Evolutionary conservation across 23 tunicate genomes (phyloP), one percentile per base, ranked within the genome.

Genomic region (Ciona savignyi): DNA sequence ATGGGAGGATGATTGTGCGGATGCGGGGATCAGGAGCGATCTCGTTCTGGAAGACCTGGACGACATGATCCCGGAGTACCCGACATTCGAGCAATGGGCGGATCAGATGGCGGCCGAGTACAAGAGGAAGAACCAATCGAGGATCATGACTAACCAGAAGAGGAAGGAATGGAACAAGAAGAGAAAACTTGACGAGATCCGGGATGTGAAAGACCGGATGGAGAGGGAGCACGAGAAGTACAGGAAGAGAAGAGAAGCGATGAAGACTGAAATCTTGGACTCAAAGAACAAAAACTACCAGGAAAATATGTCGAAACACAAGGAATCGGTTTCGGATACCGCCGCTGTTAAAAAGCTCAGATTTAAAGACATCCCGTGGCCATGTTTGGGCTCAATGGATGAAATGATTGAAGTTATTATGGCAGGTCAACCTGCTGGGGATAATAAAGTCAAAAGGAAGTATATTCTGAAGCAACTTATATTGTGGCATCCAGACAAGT

Each of bases 401-500:
- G 98, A 93, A 62, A 86, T 86, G 98, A 81, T 86, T n/a, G 98
- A 93, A 63, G 98, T 93, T 1, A 80, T 93, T 15, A 67, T 93
- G 81, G 78, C 77, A 1, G 93, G 80, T 3, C 34, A 51, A 15
- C 70, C 74, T 20, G 76, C 56, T 42, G 56, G 56, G 9, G 56
- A 42, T 42, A 42, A 42, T 15, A 42, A 42, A 42, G 56, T 42
- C 9, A 42, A 42, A 42, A 42, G 81, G 27, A 86, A 86, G 51
- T 76, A 61, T 51, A 82, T 93, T 60, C 33, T 81, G 28, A 81
- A 74, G 60, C 98, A 93, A 35, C 84, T 74, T 66, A 75, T 93
- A 0, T 33, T 93, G 1, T 93, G 98, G 98, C 98, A 93, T 82
- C 93, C 98, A 3, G 98, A 93, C 69, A 93, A 93, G 63, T 93